Evolutionary conservation across 2,113 vertebrate species (phyloP), one percentile per base, ranked within the genome.

Genomic region (Trematocara stigmaticum): DNA sequence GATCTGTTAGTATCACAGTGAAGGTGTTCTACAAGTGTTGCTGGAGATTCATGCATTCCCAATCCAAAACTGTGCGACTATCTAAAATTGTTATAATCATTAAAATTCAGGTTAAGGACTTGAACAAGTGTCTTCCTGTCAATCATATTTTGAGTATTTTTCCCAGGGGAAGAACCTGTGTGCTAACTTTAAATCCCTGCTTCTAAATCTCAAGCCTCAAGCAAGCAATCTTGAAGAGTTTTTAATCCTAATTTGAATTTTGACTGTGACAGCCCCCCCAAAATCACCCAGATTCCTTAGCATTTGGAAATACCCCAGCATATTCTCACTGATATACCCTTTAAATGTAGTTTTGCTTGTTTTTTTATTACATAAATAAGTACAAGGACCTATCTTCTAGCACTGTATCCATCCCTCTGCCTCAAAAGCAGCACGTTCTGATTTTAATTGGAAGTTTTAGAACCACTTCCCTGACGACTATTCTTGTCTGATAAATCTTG

Each of bases 161-260:
- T 66, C 86, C 64, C 66, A 10, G 11, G 71, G 52, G 40, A 86
- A 66, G 53, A 87, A 83, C 12, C 35, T 20, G 51, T 42, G 10
- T 40, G 86, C 69, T 53, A 74, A 40, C 57, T 9, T 66, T 47
- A 78, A 88, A 87, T 83, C 82, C 84, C 64, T 76, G 47, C 45
- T 15, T 47, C 20, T 57, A 59, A 83, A 82, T 82, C 78, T 79
- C 69, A 38, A 84, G 16, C 90, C 81, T 18, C 18, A 20, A 76
- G 87, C 38, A 9, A 90, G 31, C 78, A 64, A 55, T 76, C 47
- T 42, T 8, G 10, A 13, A 83, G 47, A n/a, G 45, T 38, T 47
- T 79, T 52, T 76, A 88, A 90, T 92, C 84, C 84, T 29, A 38
- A 84, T 76, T 84, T 88, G 42, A 84, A 84, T 64, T 81, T 53